Evolutionary conservation across 2,888 invertebrate genomes (phyloP), one percentile per base, ranked within the genome.

Genomic region (Linyphia triangularis): DNA sequence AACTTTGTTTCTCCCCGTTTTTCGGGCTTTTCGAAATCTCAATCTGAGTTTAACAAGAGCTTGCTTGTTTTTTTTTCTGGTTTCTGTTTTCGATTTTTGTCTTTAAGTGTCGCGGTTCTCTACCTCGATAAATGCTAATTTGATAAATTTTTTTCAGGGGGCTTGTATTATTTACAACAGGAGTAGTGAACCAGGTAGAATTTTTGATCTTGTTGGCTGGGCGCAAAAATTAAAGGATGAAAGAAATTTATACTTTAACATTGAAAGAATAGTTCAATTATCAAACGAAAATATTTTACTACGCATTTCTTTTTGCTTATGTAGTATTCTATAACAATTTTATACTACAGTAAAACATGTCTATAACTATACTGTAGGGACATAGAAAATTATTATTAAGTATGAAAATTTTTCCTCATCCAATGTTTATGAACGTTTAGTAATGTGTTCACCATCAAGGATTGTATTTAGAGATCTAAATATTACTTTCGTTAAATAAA

Each of bases 1-100:
- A 77, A 77, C 75, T 77, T 77, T 73, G 51, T 51, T 51, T 51
- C 51, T 16, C 51, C 51, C 4, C 16, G 16, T 51, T 51, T 51
- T n/a, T 51, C n/a, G 16, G 51, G 16, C 5, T 16, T 51, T n/a
- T 51, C n/a, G 16, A n/a, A n/a, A 13, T 16, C n/a, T 51, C 16
- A 16, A 51, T 51, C n/a, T 16, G 51, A 51, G 51, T 51, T n/a
- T 51, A 51, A n/a, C n/a, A 13, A n/a, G n/a, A n/a, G 5, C 3
- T 51, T 51, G 13, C 16, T n/a, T 51, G 51, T 51, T 51, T n/a
- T 51, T 51, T 51, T 16, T 51, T 16, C 51, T n/a, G 16, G 3
- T 16, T 16, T 16, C 16, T 51, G 51, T 51, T 51, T 51, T 51
- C n/a, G n/a, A n/a, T 16, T 51, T 51, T 51, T 51, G 13, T 10